Percentiles rank a stretch among this genome's conserved stretches.
phyloP scores from a whole-genome alignment of 2,888 invertebrate species.

The Globia sparganii region DNA sequence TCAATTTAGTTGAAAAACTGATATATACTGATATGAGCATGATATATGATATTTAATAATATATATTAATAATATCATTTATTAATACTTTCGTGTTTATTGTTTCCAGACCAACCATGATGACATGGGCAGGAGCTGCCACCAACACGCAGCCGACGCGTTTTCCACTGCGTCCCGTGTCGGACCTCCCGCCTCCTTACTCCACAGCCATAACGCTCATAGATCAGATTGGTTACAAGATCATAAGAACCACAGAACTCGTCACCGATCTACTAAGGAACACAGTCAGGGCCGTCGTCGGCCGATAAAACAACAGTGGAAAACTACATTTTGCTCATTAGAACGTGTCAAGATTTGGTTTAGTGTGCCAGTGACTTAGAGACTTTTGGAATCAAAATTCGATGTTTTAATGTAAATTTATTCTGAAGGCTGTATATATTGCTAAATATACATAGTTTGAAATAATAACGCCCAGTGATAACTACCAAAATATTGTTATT shows the following conservation, averaged over 20 bases:
- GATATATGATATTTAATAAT: too few species aligned
- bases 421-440: conserved; percentile 34
- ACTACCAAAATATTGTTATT: background rate
- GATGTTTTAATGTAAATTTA: conserved; percentile 5
- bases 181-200: conserved; percentile 75
- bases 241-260: conserved; percentile 87
- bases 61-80: too few species aligned
- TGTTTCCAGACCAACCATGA: conserved; percentile 80
- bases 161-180: conserved; percentile 78
- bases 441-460: conserved; percentile 11
- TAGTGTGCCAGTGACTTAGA: conserved; percentile 9
- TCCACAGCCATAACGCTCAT: conserved; percentile 86
- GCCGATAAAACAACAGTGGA: conserved; percentile 68
- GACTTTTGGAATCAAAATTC: conserved; percentile 37
- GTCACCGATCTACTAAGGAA: conserved; percentile 86
- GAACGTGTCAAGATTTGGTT: background rate
- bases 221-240: conserved; percentile 88
- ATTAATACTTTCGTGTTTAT: conserved; percentile 2
- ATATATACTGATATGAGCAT: too few species aligned
- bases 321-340: conserved; percentile 13
- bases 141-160: conserved; percentile 79
- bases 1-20: too few species aligned
- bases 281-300: conserved; percentile 87
- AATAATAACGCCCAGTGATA: conserved; percentile 3
- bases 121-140: conserved; percentile 75